Base-by-base conservation (phyloP, 2,797 vertebrate genomes). In the Glossophaga mutica region DNA sequence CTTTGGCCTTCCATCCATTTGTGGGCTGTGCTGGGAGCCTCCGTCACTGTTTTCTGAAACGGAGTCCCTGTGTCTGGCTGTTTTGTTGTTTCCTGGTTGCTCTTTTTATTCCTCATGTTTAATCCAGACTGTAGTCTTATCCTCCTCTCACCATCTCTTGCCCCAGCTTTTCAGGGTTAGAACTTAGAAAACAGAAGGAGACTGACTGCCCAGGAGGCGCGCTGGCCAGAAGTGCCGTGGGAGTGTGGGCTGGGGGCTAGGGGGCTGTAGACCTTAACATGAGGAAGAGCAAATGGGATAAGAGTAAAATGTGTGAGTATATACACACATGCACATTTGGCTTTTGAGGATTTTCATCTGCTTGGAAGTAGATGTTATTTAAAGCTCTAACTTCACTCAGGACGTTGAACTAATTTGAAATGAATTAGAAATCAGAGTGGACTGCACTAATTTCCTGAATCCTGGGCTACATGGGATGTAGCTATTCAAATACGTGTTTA, bases 361-460 rank as follows among this genome's bases (percentile, higher is more conserved):
- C 46, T 82, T 68, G 77, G 39, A 85, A 96, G 65, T 74, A 87
- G 34, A 67, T 89, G 55, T 92, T 76, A 81, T 78, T 34, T 95
- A 85, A 85, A 94, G 77, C 85, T 85, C 42, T 65, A 44, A 73
- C 74, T 21, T 91, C 55, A 59, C n/a, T 92, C 29, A 65, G 37
- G 24, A 85, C 44, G 74, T 91, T 39, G 59, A 67, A 57, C 79
- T 90, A 89, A 90, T 76, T 82, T 81, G 59, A 90, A 77, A 18
- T 44, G 22, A 88, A 76, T 34, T 88, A 67, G 46, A 91, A 95
- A 77, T 85, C 52, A 46, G 22, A 92, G 74, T 84, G 8, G 12
- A 76, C 77, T 42, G 67, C 62, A 85, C 11, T 65, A 22, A 81
- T 84, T 79, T 88, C 44, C 42, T 81, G 87, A 77, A 91, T 88